Evolutionary conservation across 1,140 invertebrate species (phyloP), one percentile per base, ranked within the genome.

Genomic region (Hylaeus volcanicus): DNA sequence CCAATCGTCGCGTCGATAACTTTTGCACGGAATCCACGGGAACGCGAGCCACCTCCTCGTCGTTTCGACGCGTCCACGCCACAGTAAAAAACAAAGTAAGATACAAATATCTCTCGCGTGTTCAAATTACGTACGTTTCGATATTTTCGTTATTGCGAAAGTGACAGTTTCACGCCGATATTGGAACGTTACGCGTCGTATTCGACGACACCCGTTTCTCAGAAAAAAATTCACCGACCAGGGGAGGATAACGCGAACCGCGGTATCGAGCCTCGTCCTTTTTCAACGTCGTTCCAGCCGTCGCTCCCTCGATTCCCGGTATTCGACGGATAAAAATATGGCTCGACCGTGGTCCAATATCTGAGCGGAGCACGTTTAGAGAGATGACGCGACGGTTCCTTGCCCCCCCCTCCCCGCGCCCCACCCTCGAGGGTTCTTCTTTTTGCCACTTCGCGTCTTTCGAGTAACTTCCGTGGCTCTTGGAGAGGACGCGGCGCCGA

Each of bases 281-380:
- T 26, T 61, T 45, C 0, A 26, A 26, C 41, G 5, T 56, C 8
- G 8, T 26, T 26, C 26, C 26, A 26, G 26, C 0, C 63, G 53
- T 1, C 45, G 53, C 64, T 37, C 39, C 26, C 43, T 14, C 43
- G 55, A 26, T 81, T 63, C 43, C 26, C 66, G 37, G 14, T 81
- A 63, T 75, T 55, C 15, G 43, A 5, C 14, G 63, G 56, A 48
- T 73, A 65, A 68, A 79, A 83, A 79, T 79, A 79, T 60, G 37
- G 60, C 26, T 26, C 1, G 60, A 71, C 12, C 71, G 43, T 11
- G 43, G 8, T 8, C 15, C 60, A 66, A 82, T 74, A 79, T 79
- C 75, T 55, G 75, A n/a, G 3, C 11, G 37, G 12, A 60, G 65
- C 41, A 45, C 51, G 61, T 72, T 76, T 75, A 83, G 71, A 78